Evolutionary conservation across 2,888 invertebrate genomes (phyloP).

Genomic region (Ophioninae sp.): DNA sequence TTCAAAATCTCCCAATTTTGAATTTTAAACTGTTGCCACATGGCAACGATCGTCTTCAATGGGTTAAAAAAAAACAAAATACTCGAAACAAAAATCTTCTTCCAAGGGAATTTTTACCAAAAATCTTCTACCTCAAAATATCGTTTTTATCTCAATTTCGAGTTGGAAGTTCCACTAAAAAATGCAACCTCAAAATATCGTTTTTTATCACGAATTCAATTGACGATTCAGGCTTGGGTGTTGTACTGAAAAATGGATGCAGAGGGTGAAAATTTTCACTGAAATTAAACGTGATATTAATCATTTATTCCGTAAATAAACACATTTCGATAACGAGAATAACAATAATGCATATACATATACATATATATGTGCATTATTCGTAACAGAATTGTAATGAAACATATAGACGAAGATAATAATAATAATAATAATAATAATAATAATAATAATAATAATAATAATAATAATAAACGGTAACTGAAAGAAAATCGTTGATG

Average conservation of each 20-base stretch:
- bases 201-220: background rate
- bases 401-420: conserved; percentile 57
- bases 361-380: conserved; percentile 22
- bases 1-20: too few species aligned
- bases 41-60: too few species aligned
- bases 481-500: conserved; percentile 59
- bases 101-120: too few species aligned
- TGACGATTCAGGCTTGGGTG: background rate
- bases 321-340: conserved; percentile 60
- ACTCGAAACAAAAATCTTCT: too few species aligned
- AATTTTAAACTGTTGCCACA: too few species aligned
- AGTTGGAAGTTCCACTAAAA: too few species aligned
- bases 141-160: background rate
- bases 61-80: too few species aligned
- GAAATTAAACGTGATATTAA: conserved; percentile 56
- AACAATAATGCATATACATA: conserved; percentile 47
- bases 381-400: conserved; percentile 55
- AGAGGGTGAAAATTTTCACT: conserved; percentile 2
- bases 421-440: conserved; percentile 56
- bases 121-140: background rate
- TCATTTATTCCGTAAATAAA: conserved; percentile 61
- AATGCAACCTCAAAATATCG: background rate
- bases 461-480: conserved; percentile 60
- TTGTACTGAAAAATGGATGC: background rate
- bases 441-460: conserved; percentile 56